Base-by-base conservation (phyloP, 2,888 invertebrate genomes). In the Plagiodera versicolora region DNA sequence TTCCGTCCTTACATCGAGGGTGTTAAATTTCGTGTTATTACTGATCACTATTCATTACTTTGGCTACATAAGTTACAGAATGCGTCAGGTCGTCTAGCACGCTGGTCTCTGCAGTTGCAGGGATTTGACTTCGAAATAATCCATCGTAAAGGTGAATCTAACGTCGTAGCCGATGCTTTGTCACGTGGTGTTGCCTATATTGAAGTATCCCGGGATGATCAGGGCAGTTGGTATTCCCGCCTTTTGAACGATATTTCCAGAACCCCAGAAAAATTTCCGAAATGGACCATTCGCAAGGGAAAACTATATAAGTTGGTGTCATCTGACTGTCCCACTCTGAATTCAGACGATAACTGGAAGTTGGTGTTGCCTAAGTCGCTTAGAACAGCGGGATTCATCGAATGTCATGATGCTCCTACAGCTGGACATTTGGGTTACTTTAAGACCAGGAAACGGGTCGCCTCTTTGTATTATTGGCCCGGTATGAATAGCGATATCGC, bases 1-100 rank as follows among this genome's bases (percentile, higher is more conserved):
- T 58, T 70, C 10, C 39, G 67, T 50, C 60, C 39, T 10, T 71
- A 69, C 54, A 18, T 71, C 9, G 70, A 71, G 30, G 67, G 65
- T 14, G 32, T 32, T 2, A 9, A 60, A 28, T 68, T 69, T 46
- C 30, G 32, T 2, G 68, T 68, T 9, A 64, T 67, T 19, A 70
- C 68, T 16, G 71, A 70, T 52, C 67, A 68, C 51, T 53, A 54
- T 35, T 45, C 62, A 6, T 45, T 68, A 18, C 32, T 54, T n/a
- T 69, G 62, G 68, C 24, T 66, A 2, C 60, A 68, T n/a, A 56
- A 58, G 63, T 55, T 66, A 61, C 8, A n/a, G 18, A 9, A 61
- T 62, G 1, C 47, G 61, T 24, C 24, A 24, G 24, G 24, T 5
- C 6, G 24, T 30, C 19, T 67, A 11, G 60, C 52, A 14, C 35